phyloP scores from a whole-genome alignment of 1,140 invertebrate species.

The Ladona fulva region DNA sequence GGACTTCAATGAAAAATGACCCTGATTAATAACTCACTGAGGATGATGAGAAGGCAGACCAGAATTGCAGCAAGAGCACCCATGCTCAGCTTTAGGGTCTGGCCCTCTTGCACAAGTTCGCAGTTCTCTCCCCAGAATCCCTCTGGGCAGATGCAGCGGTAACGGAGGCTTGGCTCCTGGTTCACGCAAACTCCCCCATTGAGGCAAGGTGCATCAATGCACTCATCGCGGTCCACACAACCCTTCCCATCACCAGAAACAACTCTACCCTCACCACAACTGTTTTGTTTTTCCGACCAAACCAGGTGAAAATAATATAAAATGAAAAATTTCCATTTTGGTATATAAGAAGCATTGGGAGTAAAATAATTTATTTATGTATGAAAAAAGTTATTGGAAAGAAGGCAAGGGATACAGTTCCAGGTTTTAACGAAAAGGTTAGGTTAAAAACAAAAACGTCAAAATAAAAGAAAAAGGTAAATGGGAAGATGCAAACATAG shows the following conservation, averaged over 20 bases:
- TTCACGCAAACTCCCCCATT: constrained; percentile 85
- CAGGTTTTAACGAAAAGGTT: too few relatives aligned
- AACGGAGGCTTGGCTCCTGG: constrained; percentile 71
- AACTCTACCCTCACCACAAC: constrained; percentile 83
- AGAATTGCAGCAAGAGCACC: constrained; percentile 86
- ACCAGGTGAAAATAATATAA: too few relatives aligned
- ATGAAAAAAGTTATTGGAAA: too few relatives aligned
- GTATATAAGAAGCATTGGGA: too few relatives aligned
- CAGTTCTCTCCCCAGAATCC: constrained; percentile 92
- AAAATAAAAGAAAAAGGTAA: background rate
- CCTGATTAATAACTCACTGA: constrained; percentile 58
- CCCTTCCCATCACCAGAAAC: constrained; percentile 80
- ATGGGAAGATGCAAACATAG: background rate
- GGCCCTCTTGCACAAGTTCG: constrained; percentile 83
- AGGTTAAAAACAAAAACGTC: too few relatives aligned
- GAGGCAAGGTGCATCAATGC: constrained; percentile 80
- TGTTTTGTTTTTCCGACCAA: constrained; percentile 32
- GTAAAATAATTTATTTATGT: too few relatives aligned
- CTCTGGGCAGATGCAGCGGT: constrained; percentile 75
- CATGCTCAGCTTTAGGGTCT: constrained; percentile 86
- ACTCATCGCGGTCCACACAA: constrained; percentile 90
- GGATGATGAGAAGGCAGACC: constrained; percentile 86
- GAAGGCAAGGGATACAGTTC: too few relatives aligned
- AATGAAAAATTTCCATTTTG: too few relatives aligned
- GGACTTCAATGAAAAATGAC: constrained; percentile 17